Evolutionary conservation across 2,113 vertebrate species (phyloP), one percentile per base, ranked within the genome.

Genomic region (Neolamprologus toae): DNA sequence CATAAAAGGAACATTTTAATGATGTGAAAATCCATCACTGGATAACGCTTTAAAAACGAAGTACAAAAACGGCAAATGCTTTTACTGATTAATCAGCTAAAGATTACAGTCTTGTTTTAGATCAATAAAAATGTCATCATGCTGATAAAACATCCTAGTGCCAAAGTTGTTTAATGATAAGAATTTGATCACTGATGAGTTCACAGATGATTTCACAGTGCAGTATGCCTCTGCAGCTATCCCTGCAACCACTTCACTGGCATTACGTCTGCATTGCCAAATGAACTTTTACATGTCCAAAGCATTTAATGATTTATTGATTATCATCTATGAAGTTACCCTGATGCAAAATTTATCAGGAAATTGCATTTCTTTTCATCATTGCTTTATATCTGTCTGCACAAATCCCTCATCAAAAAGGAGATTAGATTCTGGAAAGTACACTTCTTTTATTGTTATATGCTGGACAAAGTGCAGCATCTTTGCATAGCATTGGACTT

Each of bases 401-500:
- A 51, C 45, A 19, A 49, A 31, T 51, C 16, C 26, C 9, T 78
- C 26, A 19, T 28, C 14, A 79, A 54, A 40, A 47, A 26, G 82
- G 19, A 37, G 45, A 13, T 40, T 71, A 21, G 26, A 35, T 42
- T 7, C 14, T 59, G n/a, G 61, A 82, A 37, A 7, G 5, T 57
- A 11, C 9, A 2, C 61, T 35, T 55, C 3, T 14, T 76, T 53
- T 87, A 31, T 51, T 31, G 28, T 61, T 73, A 17, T 19, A 11
- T 31, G 3, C 7, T 16, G 84, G 49, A n/a, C 80, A 89, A 89
- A 90, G 90, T 88, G 13, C 83, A 11, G 59, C 21, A 6, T 45
- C 16, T 53, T 13, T 78, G 83, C 17, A 11, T 83, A 84, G 88
- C 78, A 9, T 13, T 84, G 92, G 83, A 91, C 93, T 93, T 93